Base-by-base conservation (phyloP, 2,113 vertebrate species). In the Delphinus delphis region DNA sequence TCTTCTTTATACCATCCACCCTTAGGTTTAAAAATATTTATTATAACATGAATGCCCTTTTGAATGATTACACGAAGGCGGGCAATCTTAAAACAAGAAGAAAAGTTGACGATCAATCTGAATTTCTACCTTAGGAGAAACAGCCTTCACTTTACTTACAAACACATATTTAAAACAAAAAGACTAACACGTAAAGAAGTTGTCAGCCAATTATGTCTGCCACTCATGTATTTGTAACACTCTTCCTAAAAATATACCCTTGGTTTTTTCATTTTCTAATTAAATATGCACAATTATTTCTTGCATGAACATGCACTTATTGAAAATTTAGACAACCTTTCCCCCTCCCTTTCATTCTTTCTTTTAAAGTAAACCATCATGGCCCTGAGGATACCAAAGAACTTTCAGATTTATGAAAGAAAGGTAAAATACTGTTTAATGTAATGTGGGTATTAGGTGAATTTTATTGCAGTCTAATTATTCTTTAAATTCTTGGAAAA, bases 161-260 rank as follows among this genome's bases (percentile, higher is more conserved):
- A 62, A 90, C 20, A 92, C 13, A 76, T 31, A 71, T 18, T 62
- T 36, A 76, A 90, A 95, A 90, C 55, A 82, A 50, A 84, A 31
- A 81, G n/a, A 76, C 31, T 55, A 68, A 71, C 41, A 41, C 2
- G 6, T 20, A 41, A 88, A 82, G 41, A 91, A 82, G 6, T 23
- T 83, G 87, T 38, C 63, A 76, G 38, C 65, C 17, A 55, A n/a
- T 74, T 68, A 18, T 41, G 7, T 73, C 33, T 93, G 13, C 44
- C 28, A 76, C 28, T 84, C 36, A 50, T 18, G 25, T 55, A 62
- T 55, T 47, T 91, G 23, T 25, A 47, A 76, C 62, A n/a, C 65
- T 74, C 73, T 96, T 89, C 77, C 91, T 86, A 77, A 88, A 93
- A 95, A n/a, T 62, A 63, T 65, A 74, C 13, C 65, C 21, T 95